Evolutionary conservation across 2,888 invertebrate genomes (phyloP), one percentile per base, ranked within the genome.

Genomic region (Drosophila mayaguana): DNA sequence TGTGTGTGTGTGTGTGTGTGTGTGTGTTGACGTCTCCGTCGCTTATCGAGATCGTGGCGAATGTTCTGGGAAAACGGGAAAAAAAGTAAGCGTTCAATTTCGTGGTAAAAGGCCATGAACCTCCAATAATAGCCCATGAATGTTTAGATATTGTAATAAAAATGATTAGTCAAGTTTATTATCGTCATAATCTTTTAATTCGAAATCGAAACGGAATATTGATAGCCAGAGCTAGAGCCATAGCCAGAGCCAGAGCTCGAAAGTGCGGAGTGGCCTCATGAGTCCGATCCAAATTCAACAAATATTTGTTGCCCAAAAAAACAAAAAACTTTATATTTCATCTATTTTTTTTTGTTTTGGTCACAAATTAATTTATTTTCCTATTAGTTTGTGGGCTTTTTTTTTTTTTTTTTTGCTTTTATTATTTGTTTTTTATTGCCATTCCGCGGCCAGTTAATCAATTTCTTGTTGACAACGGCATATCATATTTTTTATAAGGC

Each of bases 131-230:
- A 71, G 64, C 43, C 74, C 68, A 68, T 55, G 51, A 56, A 36
- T 59, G 53, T 61, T 62, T 42, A 72, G 60, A 67, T 80, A 57
- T 69, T 86, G 81, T 88, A 87, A 89, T 87, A 88, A 88, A 87
- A 88, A 87, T 87, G 86, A 89, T 87, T 89, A 88, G 90, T 88
- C 90, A 88, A 89, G 80, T 86, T 88, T 86, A 88, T 83, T 87
- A 87, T 87, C 86, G 81, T 86, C 88, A 81, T 89, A 87, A 87
- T 87, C 90, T 88, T 83, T 87, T 88, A 88, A 89, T 89, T 83
- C 59, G 83, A 87, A 87, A 83, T 89, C 88, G 88, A 86, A 86
- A 82, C 66, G 46, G 61, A 76, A 74, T 88, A 88, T 88, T 89
- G 86, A 83, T 79, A 64, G 70, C 34, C 71, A 66, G 48, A 36